phyloP scores from a whole-genome alignment of 1,140 invertebrate species.

The Drosophila melanogaster region Release_6_plus_ISO1_MT NT_033777.3:22964001-22964500 shows the following conservation, averaged over 20 bases:
- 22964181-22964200: constrained; percentile 25
- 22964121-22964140: constrained; percentile 64
- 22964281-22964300: constrained; percentile 56
- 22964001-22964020: constrained; percentile 74
- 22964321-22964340: constrained; percentile 14
- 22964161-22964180: constrained; percentile 57
- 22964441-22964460: constrained; percentile 33
- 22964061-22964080: constrained; percentile 82
- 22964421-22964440: neutral
- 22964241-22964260: constrained; percentile 11
- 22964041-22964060: constrained; percentile 70
- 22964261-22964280: constrained; percentile 51
- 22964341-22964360: constrained; percentile 66
- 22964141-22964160: constrained; percentile 81
- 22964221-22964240: too few species aligned
- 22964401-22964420: neutral
- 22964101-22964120: constrained; percentile 46
- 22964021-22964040: constrained; percentile 49
- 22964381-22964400: neutral
- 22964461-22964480: constrained; percentile 60
- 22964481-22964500: constrained; percentile 23
- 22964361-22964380: constrained; percentile 19
- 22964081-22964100: constrained; percentile 83
- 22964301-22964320: constrained; percentile 64
- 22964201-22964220: too few species aligned